phyloP scores from a whole-genome alignment of 2,113 vertebrate genomes.

The Prolemur simus region DNA sequence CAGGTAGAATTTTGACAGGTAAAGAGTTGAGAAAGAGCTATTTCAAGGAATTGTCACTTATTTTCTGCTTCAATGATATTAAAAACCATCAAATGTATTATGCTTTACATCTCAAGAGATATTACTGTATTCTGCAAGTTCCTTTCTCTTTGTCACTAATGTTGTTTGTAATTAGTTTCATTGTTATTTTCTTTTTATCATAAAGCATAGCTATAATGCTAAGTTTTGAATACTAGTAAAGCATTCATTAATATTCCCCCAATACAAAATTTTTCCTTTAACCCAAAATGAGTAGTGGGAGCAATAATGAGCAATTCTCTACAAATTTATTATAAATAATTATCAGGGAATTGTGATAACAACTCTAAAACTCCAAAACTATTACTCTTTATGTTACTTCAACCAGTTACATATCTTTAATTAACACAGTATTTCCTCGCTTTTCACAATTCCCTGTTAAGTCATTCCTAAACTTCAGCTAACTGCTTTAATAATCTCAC shows the following conservation, averaged over 20 bases:
- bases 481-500: background rate
- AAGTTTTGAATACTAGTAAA: background rate
- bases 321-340: background rate
- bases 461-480: background rate
- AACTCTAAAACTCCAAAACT: background rate
- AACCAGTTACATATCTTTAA: background rate
- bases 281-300: background rate
- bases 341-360: background rate
- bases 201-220: background rate
- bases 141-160: background rate
- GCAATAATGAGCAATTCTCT: background rate
- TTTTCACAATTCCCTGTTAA: background rate
- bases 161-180: background rate
- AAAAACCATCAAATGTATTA: background rate
- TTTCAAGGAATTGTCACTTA: background rate
- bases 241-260: background rate
- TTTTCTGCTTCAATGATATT: background rate
- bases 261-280: background rate
- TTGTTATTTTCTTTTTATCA: constrained; percentile 12
- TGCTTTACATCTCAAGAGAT: background rate
- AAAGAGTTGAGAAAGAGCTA: background rate
- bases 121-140: background rate
- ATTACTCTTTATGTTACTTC: background rate
- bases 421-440: background rate
- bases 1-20: background rate